Percentiles rank a stretch among this genome's conserved stretches.
Evolutionary conservation across 2,113 vertebrate genomes (phyloP).

Genomic region (Pelecanoides urinatrix): DNA sequence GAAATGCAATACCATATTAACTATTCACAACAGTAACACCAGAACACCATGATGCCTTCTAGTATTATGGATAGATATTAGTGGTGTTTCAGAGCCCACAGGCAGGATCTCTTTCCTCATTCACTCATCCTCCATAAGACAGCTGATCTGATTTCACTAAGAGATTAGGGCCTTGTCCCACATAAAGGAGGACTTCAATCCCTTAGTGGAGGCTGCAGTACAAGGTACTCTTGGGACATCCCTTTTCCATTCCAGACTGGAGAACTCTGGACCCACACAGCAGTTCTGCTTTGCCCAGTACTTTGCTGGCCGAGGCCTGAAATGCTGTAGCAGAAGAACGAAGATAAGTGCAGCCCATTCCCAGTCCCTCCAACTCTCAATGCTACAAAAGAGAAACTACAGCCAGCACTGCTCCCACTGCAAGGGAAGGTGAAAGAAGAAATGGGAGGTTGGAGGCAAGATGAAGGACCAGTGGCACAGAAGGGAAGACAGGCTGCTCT

Average conservation of each 20-base stretch:
- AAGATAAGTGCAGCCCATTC: not conserved
- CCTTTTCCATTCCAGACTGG: not conserved
- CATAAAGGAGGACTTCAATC: not conserved
- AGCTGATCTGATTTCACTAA: not conserved
- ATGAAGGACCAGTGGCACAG: not conserved
- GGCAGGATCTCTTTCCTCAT: not conserved
- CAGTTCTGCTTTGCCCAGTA: not conserved
- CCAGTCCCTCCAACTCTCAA: not conserved
- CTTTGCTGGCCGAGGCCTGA: not conserved
- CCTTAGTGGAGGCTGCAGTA: not conserved
- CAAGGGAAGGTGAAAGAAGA: not conserved
- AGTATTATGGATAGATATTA: accelerated
- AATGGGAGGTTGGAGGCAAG: not conserved
- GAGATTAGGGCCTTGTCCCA: not conserved
- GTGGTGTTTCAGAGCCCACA: not conserved
- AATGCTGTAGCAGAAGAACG: not conserved
- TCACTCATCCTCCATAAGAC: not conserved
- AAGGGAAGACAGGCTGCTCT: not conserved
- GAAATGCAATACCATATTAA: not conserved
- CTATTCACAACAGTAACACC: not conserved
- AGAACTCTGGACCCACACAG: accelerated
- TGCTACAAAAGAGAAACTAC: not conserved
- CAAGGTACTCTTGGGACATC: not conserved
- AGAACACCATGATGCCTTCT: not conserved
- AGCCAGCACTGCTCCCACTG: not conserved